A percentile compares a stretch with the other conserved stretches of the same genome.
These are phyloP conservation scores for Clivina fossor DNA, from an alignment of 2,888 invertebrate genomes.

Conservation along the genomic window DNA sequence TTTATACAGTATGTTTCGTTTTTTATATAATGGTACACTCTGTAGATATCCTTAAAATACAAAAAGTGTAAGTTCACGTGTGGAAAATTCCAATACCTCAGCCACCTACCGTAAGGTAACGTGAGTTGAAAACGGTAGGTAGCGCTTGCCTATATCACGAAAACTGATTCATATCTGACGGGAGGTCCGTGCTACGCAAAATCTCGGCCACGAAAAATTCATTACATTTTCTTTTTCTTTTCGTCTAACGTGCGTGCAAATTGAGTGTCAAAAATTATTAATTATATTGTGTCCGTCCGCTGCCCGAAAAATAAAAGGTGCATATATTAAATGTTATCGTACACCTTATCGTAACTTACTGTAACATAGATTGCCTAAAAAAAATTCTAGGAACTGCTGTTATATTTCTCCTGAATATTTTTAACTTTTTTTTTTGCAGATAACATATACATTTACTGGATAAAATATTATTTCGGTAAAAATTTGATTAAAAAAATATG, in stretches of 20 bases:
- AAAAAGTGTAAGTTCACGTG: not conserved
- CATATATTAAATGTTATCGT: constrained; percentile 30
- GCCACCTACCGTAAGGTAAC: too few relatives aligned
- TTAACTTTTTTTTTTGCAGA: too few relatives aligned
- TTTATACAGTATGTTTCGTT: not conserved
- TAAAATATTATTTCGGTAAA: too few relatives aligned
- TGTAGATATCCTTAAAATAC: too few relatives aligned
- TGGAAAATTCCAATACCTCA: constrained; percentile 22
- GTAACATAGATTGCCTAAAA: too few relatives aligned
- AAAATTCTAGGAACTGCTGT: too few relatives aligned
- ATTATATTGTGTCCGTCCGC: constrained; percentile 11
- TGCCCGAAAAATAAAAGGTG: constrained; percentile 9
- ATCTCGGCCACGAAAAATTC: constrained; percentile 12
- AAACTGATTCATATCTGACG: constrained; percentile 22
- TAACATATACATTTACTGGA: too few relatives aligned
- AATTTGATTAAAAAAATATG: too few relatives aligned
- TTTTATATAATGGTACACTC: too few relatives aligned
- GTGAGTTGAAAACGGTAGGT: too few relatives aligned
- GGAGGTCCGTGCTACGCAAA: constrained; percentile 7
- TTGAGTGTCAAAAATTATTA: constrained; percentile 32
- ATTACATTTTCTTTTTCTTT: constrained; percentile 14
- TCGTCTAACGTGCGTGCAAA: constrained; percentile 19
- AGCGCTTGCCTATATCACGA: constrained; percentile 2
- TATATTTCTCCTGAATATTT: too few relatives aligned
- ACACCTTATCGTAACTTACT: too few relatives aligned